Percentiles rank a stretch among this genome's conserved stretches.
These are phyloP conservation scores for Brenthis hecate DNA, from an alignment of 2,888 invertebrate species.

Conservation along the genomic window DNA sequence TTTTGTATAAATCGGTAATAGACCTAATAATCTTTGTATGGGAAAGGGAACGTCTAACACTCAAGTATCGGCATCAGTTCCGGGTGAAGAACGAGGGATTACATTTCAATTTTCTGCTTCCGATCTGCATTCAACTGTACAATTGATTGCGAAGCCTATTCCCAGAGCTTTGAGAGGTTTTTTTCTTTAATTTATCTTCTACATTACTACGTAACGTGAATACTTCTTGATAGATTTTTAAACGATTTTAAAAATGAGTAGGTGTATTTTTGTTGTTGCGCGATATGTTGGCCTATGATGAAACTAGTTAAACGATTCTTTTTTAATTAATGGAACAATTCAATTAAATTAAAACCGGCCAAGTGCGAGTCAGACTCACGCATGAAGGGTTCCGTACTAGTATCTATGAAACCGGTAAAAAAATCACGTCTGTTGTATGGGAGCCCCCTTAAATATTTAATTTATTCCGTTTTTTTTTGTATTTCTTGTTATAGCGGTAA, in stretches of 20 bases:
- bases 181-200: slow-evolving; percentile 6
- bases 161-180: slow-evolving; percentile 15
- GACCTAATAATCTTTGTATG: slow-evolving; percentile 8
- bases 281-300: too few species aligned
- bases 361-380: too few species aligned
- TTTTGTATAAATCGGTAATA: neutral
- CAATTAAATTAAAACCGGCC: too few species aligned
- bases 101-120: slow-evolving; percentile 34
- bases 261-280: too few species aligned
- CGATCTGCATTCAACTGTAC: slow-evolving; percentile 27
- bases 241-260: neutral
- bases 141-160: slow-evolving; percentile 23
- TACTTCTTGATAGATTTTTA: neutral
- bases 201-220: neutral
- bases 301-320: too few species aligned
- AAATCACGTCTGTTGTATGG: too few species aligned
- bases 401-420: too few species aligned
- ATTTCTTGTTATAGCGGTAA: too few species aligned
- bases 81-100: slow-evolving; percentile 37
- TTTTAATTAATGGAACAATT: too few species aligned
- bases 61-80: slow-evolving; percentile 19
- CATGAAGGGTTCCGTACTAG: too few species aligned
- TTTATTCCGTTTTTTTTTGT: too few species aligned
- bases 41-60: slow-evolving; percentile 2
- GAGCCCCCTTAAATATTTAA: too few species aligned